A percentile compares a stretch with the other conserved stretches of the same genome.
These are phyloP conservation scores for Pammene fasciana DNA, from an alignment of 2,888 invertebrate genomes.

Conservation along the genomic window DNA sequence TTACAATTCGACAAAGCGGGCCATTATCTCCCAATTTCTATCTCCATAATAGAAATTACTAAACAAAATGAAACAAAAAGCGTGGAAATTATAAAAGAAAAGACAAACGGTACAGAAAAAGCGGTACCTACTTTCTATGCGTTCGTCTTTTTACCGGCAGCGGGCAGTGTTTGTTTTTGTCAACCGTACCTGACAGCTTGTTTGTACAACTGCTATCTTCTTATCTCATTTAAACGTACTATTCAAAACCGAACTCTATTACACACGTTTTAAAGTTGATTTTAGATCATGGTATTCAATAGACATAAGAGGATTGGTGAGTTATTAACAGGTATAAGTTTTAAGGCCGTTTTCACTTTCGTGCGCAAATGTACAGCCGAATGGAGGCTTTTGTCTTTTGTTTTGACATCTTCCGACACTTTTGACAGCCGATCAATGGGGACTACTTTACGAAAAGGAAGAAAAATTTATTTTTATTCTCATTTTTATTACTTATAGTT, in stretches of 20 bases:
- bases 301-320: not conserved
- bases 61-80: slow-evolving; percentile 51
- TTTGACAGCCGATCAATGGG: slow-evolving; percentile 2
- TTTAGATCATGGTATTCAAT: not conserved
- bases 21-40: slow-evolving; percentile 64
- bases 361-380: slow-evolving; percentile 55
- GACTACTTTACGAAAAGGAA: not conserved
- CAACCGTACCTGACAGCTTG: slow-evolving; percentile 58
- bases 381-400: slow-evolving; percentile 47
- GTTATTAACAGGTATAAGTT: slow-evolving; percentile 63
- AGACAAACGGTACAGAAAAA: slow-evolving; percentile 34
- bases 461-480: not conserved
- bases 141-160: slow-evolving; percentile 60
- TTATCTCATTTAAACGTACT: not conserved
- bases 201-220: slow-evolving; percentile 28
- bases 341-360: slow-evolving; percentile 81
- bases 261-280: not conserved
- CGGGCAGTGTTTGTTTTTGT: slow-evolving; percentile 75
- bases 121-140: slow-evolving; percentile 58
- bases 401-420: slow-evolving; percentile 19
- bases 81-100: slow-evolving; percentile 40
- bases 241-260: slow-evolving; percentile 1
- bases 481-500: too few species aligned
- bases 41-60: slow-evolving; percentile 58
- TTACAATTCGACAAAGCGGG: slow-evolving; percentile 24